Conservation (phyloP, 2,888 invertebrate genomes). For the Pseudococcus jackbeardsleyi region DNA sequence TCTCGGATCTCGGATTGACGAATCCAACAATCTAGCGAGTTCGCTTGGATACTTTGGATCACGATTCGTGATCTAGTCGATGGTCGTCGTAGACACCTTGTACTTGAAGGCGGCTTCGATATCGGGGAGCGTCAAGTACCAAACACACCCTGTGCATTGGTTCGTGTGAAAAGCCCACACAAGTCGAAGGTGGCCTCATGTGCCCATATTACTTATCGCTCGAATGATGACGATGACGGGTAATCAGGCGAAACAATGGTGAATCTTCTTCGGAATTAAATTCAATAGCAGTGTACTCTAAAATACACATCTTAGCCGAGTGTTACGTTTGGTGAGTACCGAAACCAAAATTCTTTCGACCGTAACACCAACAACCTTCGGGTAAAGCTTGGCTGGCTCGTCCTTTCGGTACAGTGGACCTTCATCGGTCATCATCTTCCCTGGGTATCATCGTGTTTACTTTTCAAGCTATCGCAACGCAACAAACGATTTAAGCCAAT, state of each 20-base stretch:
- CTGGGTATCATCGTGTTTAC: background rate
- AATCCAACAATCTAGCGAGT: background rate
- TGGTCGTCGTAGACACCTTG: background rate
- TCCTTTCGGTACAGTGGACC: background rate
- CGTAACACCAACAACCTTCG: background rate
- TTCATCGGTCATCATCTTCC: background rate
- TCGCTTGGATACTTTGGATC: background rate
- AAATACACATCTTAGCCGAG: background rate
- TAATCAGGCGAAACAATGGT: background rate
- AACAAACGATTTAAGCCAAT: slow-evolving; percentile 14
- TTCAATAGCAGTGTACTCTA: background rate
- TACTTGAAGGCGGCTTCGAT: background rate
- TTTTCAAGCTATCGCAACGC: background rate
- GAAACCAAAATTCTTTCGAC: slow-evolving; percentile 10
- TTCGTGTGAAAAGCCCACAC: slow-evolving; percentile 10
- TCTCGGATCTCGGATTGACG: background rate
- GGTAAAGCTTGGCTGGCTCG: background rate
- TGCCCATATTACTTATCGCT: slow-evolving; percentile 10
- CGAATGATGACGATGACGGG: slow-evolving; percentile 3
- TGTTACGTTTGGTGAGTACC: background rate
- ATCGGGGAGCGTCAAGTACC: slow-evolving; percentile 1
- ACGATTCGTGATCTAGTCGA: background rate
- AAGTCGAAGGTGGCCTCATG: background rate
- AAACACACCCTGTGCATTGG: background rate
- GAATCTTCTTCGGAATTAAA: background rate